Conservation (phyloP, 2,797 vertebrate species). For the Galago senegalensis region DNA sequence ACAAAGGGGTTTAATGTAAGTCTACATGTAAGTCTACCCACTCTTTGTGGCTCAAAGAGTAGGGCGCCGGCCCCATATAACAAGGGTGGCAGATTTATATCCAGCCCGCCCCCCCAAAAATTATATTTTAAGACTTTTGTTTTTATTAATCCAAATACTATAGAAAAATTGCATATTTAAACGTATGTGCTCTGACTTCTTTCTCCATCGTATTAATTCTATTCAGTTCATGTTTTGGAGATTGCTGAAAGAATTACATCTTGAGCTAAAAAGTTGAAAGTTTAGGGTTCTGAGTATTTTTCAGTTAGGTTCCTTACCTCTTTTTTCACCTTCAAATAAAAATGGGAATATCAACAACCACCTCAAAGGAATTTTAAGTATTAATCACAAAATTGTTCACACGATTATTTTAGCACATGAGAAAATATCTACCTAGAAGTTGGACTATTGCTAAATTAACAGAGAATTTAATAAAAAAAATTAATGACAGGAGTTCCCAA, state of each 20-base stretch:
- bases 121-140: conserved; percentile 32
- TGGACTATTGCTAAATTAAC: conserved; percentile 32
- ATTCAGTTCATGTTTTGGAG: neutral
- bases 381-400: conserved; percentile 33
- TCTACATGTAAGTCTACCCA: neutral
- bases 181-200: neutral
- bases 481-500: neutral
- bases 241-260: neutral
- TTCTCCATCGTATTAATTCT: neutral
- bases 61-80: no score
- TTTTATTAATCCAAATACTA: conserved; percentile 64
- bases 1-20: neutral
- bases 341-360: neutral
- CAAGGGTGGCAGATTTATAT: no score
- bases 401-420: conserved; percentile 17
- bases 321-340: neutral
- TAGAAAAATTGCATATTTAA: conserved; percentile 13
- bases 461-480: neutral
- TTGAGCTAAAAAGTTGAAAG: neutral
- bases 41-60: no score
- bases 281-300: conserved; percentile 38
- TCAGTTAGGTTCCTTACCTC: neutral
- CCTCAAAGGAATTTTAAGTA: neutral
- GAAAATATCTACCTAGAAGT: conserved; percentile 2
- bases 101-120: no score